phyloP scores from a whole-genome alignment of 2,888 invertebrate species.

The Sarcophaga caerulescens region DNA sequence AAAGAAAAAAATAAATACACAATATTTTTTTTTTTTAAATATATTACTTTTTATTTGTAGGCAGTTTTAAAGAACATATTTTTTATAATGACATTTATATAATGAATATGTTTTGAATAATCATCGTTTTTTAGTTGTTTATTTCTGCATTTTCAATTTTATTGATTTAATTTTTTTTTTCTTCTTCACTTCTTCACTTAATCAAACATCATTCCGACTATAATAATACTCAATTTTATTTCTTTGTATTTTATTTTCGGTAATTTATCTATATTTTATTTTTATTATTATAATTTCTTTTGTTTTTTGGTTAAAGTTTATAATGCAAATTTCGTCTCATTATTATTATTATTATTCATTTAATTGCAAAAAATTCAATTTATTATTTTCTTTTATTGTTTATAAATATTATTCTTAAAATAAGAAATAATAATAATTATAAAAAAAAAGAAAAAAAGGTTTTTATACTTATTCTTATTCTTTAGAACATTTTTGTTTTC shows the following conservation, averaged over 20 bases:
- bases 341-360: conserved; percentile 26
- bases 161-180: conserved; percentile 50
- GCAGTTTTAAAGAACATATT: conserved; percentile 81
- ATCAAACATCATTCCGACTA: conserved; percentile 17
- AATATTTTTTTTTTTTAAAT: conserved; percentile 73
- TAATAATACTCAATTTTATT: conserved; percentile 36
- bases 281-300: conserved; percentile 65
- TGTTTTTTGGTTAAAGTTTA: conserved; percentile 50
- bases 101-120: conserved; percentile 79
- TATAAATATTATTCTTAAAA: conserved; percentile 74
- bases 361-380: conserved; percentile 40
- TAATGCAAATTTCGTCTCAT: conserved; percentile 66
- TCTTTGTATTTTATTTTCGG: conserved; percentile 51
- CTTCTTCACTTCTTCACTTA: background rate
- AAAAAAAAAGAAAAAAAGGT: conserved; percentile 60
- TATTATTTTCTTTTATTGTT: conserved; percentile 68
- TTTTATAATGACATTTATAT: conserved; percentile 80
- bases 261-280: conserved; percentile 73
- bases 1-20: background rate
- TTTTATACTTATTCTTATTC: conserved; percentile 25
- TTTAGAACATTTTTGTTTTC: background rate
- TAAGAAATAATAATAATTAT: conserved; percentile 26
- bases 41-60: conserved; percentile 80
- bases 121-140: conserved; percentile 72
- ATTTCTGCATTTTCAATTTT: conserved; percentile 73